Evolutionary conservation across 2,888 invertebrate genomes (phyloP), one percentile per base, ranked within the genome.

Genomic region (Aspidiotus rigidus): DNA sequence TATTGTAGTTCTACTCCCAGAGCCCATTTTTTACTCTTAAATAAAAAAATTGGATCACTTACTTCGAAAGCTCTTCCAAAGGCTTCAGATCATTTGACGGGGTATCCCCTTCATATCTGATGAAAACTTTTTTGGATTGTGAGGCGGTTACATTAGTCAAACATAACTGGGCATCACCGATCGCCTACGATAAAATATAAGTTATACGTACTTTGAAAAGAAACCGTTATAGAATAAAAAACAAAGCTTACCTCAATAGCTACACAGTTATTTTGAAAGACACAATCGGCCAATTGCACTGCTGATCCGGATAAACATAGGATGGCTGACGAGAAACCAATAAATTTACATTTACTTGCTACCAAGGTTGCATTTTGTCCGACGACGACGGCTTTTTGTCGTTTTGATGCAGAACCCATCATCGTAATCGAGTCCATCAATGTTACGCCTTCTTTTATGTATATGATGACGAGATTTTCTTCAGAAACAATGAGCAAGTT

Each of bases 121-220:
- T 44, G n/a, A 61, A 61, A 61, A 63, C 39, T 49, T 6, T 15
- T 39, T 49, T 63, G 15, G 53, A 63, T 39, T n/a, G 44, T 39
- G 53, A 44, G 39, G 63, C 53, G 28, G 15, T 28, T 17, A 17
- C 41, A 44, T 17, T 53, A 11, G 10, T 49, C 49, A 49, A 49
- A n/a, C 49, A 49, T 6, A 49, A 11, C 49, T 49, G 49, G 6
- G 49, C 49, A 49, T n/a, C 49, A 49, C n/a, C 49, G 11, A 49
- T n/a, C 10, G n/a, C n/a, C 49, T 49, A 13, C 11, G n/a, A 49
- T n/a, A 49, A n/a, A 49, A 49, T 49, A 11, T 13, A 11, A 49
- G 6, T 11, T 2, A 49, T 2, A 13, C 3, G n/a, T 49, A 49
- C 10, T 49, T n/a, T n/a, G n/a, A 49, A 3, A 49, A n/a, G 2